Base-by-base conservation (phyloP, 37 sponge, comb jelly and placozoan species). In the Chondrosia reniformis region DNA sequence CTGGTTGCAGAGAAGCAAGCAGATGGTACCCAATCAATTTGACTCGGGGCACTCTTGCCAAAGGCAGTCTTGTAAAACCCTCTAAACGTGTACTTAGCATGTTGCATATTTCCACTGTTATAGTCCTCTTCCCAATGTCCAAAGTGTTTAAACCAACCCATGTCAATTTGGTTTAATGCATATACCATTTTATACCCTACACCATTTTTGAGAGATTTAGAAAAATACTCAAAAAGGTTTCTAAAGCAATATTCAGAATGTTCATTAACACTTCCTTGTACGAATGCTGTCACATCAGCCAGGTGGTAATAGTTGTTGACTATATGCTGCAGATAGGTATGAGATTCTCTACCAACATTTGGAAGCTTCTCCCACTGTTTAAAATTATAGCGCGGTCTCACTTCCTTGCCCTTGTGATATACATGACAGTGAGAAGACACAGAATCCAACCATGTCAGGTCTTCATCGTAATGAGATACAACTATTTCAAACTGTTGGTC, bases 271-370 rank as follows among this genome's bases (percentile, higher is more conserved):
- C 45, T 8, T 38, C 63, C 76, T 76, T 76, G 76, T 1, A 78
- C 25, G 41, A 78, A 78, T 25, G 61, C 44, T 37, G 62, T 61
- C 17, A 78, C 45, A 5, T 78, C 32, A 22, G 78, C 78, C 2
- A 78, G 63, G 12, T 31, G 10, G n/a, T 78, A 1, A 44, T 78
- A 78, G 44, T 78, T 78, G 3, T 5, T 58, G 9, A 78, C 30
- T 12, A 78, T 78, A 63, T 78, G 78, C n/a, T 59, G 36, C 24
- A 78, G 43, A 78, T 37, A 78, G 12, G 78, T 62, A 28, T 78
- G 78, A 39, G 34, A 62, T 62, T 58, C 78, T 4, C 63, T 62
- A 59, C 78, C 78, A 58, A 78, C 63, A 62, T 78, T 78, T 34
- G 78, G 78, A 19, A 78, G 45, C 15, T 38, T 78, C 33, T 78